These are phyloP conservation scores for Drosophila insularis DNA, from an alignment of 1,140 invertebrate species.

Conservation along the genomic window DNA sequence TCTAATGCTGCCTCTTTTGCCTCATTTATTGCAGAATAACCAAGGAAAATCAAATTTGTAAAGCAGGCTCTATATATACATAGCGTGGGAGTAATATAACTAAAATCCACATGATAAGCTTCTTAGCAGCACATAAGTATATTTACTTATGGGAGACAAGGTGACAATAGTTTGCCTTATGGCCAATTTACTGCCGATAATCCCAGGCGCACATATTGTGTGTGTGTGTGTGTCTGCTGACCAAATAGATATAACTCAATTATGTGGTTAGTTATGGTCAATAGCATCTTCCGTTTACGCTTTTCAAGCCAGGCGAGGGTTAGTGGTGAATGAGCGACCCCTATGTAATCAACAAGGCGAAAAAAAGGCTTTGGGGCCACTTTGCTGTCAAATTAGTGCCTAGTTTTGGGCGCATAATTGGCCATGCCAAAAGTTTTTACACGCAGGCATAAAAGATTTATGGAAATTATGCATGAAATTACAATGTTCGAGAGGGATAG, in stretches of 20 bases:
- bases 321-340: slow-evolving; percentile 33
- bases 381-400: slow-evolving; percentile 77
- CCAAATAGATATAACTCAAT: slow-evolving; percentile 59
- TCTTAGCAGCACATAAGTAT: neutral
- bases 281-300: neutral
- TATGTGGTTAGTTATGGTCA: slow-evolving; percentile 50
- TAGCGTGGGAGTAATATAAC: neutral
- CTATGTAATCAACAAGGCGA: slow-evolving; percentile 9
- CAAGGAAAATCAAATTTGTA: neutral
- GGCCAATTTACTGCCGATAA: slow-evolving; percentile 36
- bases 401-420: slow-evolving; percentile 71
- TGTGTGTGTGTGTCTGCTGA: slow-evolving; percentile 13
- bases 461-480: slow-evolving; percentile 77
- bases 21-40: neutral
- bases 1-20: neutral
- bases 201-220: slow-evolving; percentile 27
- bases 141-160: neutral
- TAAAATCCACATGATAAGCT: neutral
- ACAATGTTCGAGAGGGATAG: slow-evolving; percentile 18
- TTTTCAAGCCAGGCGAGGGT: neutral
- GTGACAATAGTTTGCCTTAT: slow-evolving; percentile 10
- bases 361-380: slow-evolving; percentile 50
- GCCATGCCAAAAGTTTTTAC: slow-evolving; percentile 63
- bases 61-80: neutral
- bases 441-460: slow-evolving; percentile 74